These are phyloP conservation scores for Taurulus bubalis DNA, from an alignment of 2,113 vertebrate genomes.

Conservation along the genomic window DNA sequence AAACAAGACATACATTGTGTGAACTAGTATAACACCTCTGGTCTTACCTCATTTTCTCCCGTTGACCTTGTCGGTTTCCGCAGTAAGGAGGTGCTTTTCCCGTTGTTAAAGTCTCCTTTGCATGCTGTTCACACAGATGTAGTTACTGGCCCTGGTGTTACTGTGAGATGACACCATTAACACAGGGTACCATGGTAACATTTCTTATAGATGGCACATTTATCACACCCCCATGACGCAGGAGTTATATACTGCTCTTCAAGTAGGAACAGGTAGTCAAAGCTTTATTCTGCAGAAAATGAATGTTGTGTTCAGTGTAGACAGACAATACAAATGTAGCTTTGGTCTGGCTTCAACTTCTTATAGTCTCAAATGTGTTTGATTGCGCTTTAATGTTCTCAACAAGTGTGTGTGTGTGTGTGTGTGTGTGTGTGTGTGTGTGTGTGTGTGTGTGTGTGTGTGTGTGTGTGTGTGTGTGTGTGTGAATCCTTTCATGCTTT, in stretches of 20 bases:
- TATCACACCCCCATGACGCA: not conserved
- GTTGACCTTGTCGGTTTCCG: not conserved
- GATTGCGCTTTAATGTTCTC: constrained; percentile 17
- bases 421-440: not conserved
- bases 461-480: constrained; percentile 6
- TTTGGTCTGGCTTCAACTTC: not conserved
- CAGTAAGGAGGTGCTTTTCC: not conserved
- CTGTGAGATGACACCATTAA: not conserved
- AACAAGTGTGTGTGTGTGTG: constrained; percentile 1
- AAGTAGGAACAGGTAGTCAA: not conserved
- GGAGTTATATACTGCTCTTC: not conserved
- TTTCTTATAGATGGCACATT: not conserved
- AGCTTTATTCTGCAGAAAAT: not conserved
- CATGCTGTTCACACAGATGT: not conserved
- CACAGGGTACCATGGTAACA: not conserved
- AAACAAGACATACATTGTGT: too few species aligned
- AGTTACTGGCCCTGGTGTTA: too few species aligned
- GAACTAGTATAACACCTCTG: not conserved
- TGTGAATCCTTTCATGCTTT: constrained; percentile 18
- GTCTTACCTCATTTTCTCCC: not conserved
- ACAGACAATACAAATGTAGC: constrained; percentile 1
- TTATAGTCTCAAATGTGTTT: not conserved
- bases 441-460: constrained; percentile 1
- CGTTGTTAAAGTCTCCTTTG: not conserved
- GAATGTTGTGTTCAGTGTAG: not conserved